Percentiles rank a stretch among this genome's conserved stretches.
phyloP scores from a whole-genome alignment of 2,888 invertebrate genomes.

The Fissipunctia ypsillon region DNA sequence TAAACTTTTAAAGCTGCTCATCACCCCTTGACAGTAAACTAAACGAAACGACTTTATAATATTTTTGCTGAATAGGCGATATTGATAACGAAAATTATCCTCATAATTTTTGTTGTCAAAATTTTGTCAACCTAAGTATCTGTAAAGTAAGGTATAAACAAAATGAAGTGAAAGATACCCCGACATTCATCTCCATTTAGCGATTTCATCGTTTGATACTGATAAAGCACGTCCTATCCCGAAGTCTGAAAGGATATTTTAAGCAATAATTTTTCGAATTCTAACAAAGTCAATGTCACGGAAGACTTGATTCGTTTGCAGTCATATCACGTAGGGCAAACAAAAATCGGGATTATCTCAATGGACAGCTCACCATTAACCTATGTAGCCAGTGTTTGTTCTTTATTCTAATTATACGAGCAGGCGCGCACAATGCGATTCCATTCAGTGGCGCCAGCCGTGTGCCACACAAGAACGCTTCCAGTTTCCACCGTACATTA shows the following conservation, averaged over 20 bases:
- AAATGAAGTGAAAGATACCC: conserved; percentile 78
- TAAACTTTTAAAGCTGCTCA: conserved; percentile 26
- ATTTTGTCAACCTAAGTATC: conserved; percentile 62
- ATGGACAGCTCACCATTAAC: conserved; percentile 58
- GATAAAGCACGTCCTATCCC: conserved; percentile 76
- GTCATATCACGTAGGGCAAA: conserved; percentile 59
- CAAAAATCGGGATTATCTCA: conserved; percentile 64
- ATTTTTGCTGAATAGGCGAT: conserved; percentile 70
- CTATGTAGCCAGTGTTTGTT: conserved; percentile 37
- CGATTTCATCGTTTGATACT: conserved; percentile 76
- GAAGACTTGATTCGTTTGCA: conserved; percentile 44
- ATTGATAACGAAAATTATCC: conserved; percentile 74
- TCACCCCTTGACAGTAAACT: conserved; percentile 61
- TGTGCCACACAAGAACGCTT: conserved; percentile 9
- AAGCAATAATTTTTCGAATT: conserved; percentile 67
- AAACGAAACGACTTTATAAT: conserved; percentile 67
- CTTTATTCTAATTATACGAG: conserved; percentile 38
- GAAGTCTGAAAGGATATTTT: conserved; percentile 66
- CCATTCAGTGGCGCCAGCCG: conserved; percentile 12
- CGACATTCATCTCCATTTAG: conserved; percentile 81
- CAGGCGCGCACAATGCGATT: conserved; percentile 32
- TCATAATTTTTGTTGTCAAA: conserved; percentile 73
- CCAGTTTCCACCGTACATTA: conserved; percentile 18
- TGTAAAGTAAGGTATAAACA: conserved; percentile 60
- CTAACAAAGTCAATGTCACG: conserved; percentile 44